Base-by-base conservation (phyloP, 2,888 invertebrate genomes). In the Pegoplata infirma region DNA sequence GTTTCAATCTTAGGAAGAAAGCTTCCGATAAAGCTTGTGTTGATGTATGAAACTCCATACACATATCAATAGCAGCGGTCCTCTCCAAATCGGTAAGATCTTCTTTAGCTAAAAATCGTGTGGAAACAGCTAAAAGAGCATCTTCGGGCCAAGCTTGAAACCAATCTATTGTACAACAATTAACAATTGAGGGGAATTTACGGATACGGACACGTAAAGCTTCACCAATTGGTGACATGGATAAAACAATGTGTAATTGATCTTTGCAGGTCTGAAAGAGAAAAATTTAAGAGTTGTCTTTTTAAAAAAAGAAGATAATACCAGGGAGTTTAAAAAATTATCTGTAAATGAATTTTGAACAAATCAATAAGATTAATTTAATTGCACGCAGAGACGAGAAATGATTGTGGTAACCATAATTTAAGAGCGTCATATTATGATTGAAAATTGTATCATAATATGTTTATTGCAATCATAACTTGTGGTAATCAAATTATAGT, bases 101-200 rank as follows among this genome's bases (percentile, higher is more conserved):
- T 44, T 97, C 93, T 81, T 94, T 94, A 67, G 92, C 93, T 23
- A 98, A 90, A 88, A 97, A 97, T 80, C 94, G 90, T 1, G 93
- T 94, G 0, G 98, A 96, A 0, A 98, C 97, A 0, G 97, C 97
- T 51, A 96, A 89, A 28, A 98, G 88, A 0, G 98, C 98, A 89
- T 98, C 98, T 84, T 95, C 93, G 0, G 98, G 98, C 98, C 98
- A 98, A 59, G 95, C 92, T 93, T 96, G 97, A 89, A 98, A 96
- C 98, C 98, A 98, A 88, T 98, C 97, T 80, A 98, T 97, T 1
- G 97, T 98, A 86, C 98, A 98, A 88, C 97, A 98, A 88, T 97
- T 98, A 75, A 98, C 96, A 19, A 98, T 92, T 0, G 97, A 94
- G 0, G 98, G 98, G 88, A 98, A 98, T 88, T 97, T 97, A 67